Conservation (phyloP, 1,140 invertebrate genomes). For the Ladona fulva region DNA sequence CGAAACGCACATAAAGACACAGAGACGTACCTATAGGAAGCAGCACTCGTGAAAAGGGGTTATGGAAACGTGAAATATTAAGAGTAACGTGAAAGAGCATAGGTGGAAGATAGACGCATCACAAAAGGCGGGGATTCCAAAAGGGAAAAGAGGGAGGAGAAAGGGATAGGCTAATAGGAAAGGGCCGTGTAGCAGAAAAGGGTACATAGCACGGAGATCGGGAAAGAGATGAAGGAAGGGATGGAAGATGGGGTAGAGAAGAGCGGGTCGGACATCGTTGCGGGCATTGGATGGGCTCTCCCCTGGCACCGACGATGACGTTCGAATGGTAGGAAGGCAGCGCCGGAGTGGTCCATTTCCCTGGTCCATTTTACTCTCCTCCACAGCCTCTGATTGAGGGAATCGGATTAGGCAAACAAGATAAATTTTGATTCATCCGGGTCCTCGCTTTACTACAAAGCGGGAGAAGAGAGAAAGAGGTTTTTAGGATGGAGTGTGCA, state of each 20-base stretch:
- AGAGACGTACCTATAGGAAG: too few relatives aligned
- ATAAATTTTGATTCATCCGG: constrained; percentile 5
- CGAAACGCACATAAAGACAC: too few relatives aligned
- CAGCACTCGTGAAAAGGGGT: too few relatives aligned
- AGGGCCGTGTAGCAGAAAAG: neutral
- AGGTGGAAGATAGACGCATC: too few relatives aligned
- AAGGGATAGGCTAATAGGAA: neutral
- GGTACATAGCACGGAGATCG: neutral
- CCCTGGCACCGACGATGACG: too few relatives aligned
- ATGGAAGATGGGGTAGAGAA: neutral
- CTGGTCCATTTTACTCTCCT: neutral
- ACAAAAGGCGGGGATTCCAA: too few relatives aligned
- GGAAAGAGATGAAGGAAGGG: neutral
- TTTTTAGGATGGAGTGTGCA: neutral
- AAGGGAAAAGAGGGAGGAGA: neutral
- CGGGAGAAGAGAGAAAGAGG: neutral
- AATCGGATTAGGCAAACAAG: constrained; percentile 2
- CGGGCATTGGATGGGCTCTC: too few relatives aligned
- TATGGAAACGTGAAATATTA: too few relatives aligned
- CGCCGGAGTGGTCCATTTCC: neutral
- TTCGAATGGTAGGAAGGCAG: too few relatives aligned
- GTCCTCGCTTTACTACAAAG: neutral
- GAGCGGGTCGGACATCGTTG: neutral
- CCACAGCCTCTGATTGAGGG: neutral
- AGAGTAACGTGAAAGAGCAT: too few relatives aligned